Base-by-base conservation (phyloP, 2,888 invertebrate species). In the Eilema sororculum region DNA sequence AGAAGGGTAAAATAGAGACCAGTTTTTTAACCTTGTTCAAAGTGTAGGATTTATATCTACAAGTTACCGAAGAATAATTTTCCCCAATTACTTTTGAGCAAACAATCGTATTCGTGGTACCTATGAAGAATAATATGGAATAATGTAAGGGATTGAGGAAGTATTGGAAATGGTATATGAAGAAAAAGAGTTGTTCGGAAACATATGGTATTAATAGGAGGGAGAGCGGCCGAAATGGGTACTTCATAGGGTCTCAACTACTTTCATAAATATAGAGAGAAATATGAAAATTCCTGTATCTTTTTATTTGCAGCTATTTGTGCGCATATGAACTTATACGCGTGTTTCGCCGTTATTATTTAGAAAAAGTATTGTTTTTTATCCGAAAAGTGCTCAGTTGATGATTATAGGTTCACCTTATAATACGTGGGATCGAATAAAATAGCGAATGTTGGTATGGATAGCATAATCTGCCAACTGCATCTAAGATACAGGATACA, bases 161-260 rank as follows among this genome's bases (percentile, higher is more conserved):
- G n/a, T 60, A 60, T 60, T 25, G 60, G 60, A 63, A 74, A 69
- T 72, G 75, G 72, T 56, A n/a, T 46, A 20, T 30, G 30, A 33
- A 58, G 60, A 30, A 28, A 60, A 60, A 60, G 60, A 60, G 60
- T 63, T 63, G 37, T 63, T 37, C 24, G 41, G 58, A 58, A 24
- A 25, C 37, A 33, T 33, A 25, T 66, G 60, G 60, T 28, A 30
- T 60, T 60, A 60, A 60, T 60, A 60, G 28, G 20, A 30, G 60
- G 30, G 60, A 60, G 28, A 69, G 66, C 67, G 73, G 62, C 69
- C 28, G 60, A 60, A 60, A 60, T 52, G 52, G 52, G 20, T 9
- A 52, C 52, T 52, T 52, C 52, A 52, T 52, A 52, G 52, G n/a
- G 52, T 52, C 52, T n/a, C n/a, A n/a, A 52, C 52, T 52, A 9